Evolutionary conservation across 2,113 vertebrate genomes (phyloP).

Genomic region (Aramus guarauna): DNA sequence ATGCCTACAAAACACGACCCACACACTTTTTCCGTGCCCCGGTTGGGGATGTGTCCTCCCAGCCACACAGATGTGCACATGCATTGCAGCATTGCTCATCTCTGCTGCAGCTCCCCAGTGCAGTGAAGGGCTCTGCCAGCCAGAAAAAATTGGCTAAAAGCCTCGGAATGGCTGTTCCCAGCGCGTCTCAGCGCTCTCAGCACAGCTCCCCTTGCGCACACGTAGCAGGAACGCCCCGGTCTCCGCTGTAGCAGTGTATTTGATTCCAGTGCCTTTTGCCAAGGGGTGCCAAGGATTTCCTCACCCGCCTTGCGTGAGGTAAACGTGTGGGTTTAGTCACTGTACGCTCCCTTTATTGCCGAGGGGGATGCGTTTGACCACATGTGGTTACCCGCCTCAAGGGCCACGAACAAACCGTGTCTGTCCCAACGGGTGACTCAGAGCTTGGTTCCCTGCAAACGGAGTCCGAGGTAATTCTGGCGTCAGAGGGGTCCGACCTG

Average conservation of each 20-base stretch:
- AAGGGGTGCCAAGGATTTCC: not conserved
- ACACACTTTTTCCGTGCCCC: not conserved
- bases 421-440: not conserved
- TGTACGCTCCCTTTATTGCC: not conserved
- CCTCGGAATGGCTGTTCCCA: not conserved
- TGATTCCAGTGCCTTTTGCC: not conserved
- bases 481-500: not conserved
- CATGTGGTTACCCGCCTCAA: not conserved
- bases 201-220: not conserved
- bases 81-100: not conserved
- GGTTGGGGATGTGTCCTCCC: not conserved
- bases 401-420: rapidly evolving
- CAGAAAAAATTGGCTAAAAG: not conserved
- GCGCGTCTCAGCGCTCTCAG: not conserved
- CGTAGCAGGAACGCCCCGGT: not conserved
- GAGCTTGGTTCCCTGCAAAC: not conserved
- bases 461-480: not conserved
- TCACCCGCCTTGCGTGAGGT: not conserved
- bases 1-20: rapidly evolving
- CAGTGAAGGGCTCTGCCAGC: not conserved
- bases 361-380: not conserved
- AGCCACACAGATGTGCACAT: not conserved
- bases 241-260: not conserved
- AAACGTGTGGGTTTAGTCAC: not conserved
- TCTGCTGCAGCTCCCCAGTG: not conserved